Conservation (phyloP, 2,797 vertebrate species). For the Sebastiscus tertius region DNA sequence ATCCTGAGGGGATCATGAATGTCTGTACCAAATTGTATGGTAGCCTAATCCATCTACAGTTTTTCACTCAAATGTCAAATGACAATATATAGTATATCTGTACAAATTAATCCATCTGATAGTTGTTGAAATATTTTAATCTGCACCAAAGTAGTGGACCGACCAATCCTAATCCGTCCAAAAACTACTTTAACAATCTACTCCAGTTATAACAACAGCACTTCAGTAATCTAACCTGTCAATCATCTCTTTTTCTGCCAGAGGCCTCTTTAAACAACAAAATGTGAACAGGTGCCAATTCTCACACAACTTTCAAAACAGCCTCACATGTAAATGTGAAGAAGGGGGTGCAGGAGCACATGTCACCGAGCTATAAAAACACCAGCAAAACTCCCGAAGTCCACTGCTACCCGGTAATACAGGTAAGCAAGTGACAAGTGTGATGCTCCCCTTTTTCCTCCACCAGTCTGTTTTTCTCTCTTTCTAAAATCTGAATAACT, state of each 20-base stretch:
- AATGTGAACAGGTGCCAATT: slow-evolving; percentile 47
- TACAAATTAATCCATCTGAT: not conserved
- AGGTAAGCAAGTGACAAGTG: slow-evolving; percentile 21
- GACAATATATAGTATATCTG: too few species aligned
- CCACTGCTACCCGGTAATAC: slow-evolving; percentile 21
- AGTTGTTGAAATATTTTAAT: not conserved
- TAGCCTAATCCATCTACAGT: not conserved
- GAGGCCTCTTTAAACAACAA: slow-evolving; percentile 31
- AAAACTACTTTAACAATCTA: not conserved
- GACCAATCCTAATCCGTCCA: not conserved
- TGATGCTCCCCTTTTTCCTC: not conserved
- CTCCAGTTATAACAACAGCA: not conserved
- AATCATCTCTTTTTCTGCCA: not conserved
- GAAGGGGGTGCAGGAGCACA: not conserved
- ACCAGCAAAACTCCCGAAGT: not conserved
- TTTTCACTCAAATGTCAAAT: not conserved
- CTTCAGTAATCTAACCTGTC: not conserved
- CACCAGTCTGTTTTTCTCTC: not conserved
- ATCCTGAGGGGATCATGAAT: too few species aligned
- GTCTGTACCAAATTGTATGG: too few species aligned
- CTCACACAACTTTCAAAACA: slow-evolving; percentile 28
- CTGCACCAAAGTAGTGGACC: too few species aligned
- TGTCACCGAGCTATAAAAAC: slow-evolving; percentile 36
- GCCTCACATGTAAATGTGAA: not conserved
- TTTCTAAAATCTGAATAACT: not conserved